Percentiles rank a stretch among this genome's conserved stretches.
Conservation (phyloP, 2,113 vertebrate genomes). For the Oriolus oriolus region DNA sequence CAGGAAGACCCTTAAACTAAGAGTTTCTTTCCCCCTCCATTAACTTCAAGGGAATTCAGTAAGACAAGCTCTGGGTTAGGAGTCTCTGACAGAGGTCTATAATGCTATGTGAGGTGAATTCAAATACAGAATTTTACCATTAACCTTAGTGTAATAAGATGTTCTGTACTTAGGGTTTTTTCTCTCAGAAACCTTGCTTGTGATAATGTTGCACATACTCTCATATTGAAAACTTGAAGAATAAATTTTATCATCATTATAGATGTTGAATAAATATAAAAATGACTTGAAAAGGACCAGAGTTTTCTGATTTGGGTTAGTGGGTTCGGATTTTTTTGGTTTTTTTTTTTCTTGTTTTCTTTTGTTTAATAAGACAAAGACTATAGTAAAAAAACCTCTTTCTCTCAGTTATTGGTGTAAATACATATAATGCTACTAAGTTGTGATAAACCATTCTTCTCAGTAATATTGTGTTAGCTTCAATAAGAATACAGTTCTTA, state of each 20-base stretch:
- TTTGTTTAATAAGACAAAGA: background rate
- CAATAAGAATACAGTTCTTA: background rate
- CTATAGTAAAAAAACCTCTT: background rate
- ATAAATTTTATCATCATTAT: background rate
- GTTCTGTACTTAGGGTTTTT: background rate
- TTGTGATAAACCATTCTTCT: background rate
- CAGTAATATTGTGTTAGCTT: background rate
- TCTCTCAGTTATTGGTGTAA: background rate
- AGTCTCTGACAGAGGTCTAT: background rate
- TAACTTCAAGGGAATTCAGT: background rate
- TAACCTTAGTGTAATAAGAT: background rate
- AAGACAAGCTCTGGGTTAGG: background rate
- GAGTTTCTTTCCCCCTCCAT: background rate
- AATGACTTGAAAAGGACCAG: background rate
- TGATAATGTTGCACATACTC: background rate
- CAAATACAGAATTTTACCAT: background rate
- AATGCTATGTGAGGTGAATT: background rate
- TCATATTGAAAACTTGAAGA: background rate
- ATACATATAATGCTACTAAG: background rate
- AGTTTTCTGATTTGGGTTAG: background rate
- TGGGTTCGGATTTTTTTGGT: fast-evolving
- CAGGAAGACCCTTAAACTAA: background rate
- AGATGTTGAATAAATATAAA: background rate
- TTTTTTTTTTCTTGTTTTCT: background rate
- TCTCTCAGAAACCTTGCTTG: background rate